These are phyloP conservation scores for Drymonia ruficornis DNA, from an alignment of 2,888 invertebrate genomes.

Conservation along the genomic window DNA sequence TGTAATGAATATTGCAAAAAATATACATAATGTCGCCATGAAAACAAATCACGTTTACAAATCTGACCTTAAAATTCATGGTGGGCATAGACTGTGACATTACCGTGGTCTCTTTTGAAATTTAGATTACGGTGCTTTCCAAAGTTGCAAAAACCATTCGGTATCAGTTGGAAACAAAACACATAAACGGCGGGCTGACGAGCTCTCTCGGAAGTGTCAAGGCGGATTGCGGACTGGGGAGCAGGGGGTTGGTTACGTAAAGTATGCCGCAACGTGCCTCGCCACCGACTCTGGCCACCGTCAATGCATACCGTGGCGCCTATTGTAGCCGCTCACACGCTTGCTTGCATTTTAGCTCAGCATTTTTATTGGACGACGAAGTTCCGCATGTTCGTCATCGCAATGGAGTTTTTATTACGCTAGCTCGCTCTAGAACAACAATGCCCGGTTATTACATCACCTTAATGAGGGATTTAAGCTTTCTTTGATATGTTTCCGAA, in stretches of 20 bases:
- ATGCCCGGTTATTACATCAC: slow-evolving; percentile 11
- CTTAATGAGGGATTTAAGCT: not conserved
- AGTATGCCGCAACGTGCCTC: slow-evolving; percentile 56
- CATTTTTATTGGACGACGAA: slow-evolving; percentile 47
- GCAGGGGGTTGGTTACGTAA: slow-evolving; percentile 62
- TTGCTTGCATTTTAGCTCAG: slow-evolving; percentile 57
- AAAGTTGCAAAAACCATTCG: slow-evolving; percentile 12
- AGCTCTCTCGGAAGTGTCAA: slow-evolving; percentile 62
- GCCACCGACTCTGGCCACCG: slow-evolving; percentile 33
- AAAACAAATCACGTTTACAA: not conserved
- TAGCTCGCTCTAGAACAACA: slow-evolving; percentile 23
- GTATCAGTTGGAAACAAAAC: slow-evolving; percentile 35
- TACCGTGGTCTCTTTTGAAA: not conserved
- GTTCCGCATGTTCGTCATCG: slow-evolving; percentile 38
- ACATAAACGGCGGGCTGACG: slow-evolving; percentile 28
- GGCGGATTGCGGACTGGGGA: slow-evolving; percentile 40
- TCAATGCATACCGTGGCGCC: slow-evolving; percentile 51
- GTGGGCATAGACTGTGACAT: not conserved
- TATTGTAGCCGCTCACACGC: slow-evolving; percentile 58
- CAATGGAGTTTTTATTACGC: slow-evolving; percentile 47
- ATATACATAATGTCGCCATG: not conserved
- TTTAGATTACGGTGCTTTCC: not conserved
- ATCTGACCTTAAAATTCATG: not conserved
- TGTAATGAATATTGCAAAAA: no score
- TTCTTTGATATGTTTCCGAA: not conserved